phyloP scores from a whole-genome alignment of 2,797 vertebrate species.

The Tragelaphus eurycerus region DNA sequence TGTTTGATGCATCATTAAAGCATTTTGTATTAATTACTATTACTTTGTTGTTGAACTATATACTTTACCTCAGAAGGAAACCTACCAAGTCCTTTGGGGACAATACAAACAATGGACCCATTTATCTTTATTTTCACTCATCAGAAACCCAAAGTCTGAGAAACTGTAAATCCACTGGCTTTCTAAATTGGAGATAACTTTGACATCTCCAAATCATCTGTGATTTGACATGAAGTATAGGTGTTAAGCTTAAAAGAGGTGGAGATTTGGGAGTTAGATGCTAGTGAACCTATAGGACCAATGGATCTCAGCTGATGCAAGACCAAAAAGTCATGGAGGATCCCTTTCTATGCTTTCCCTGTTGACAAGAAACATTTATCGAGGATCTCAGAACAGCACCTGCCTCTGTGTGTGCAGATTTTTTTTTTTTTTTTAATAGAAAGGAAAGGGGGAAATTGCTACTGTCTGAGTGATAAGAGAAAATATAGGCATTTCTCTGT shows the following conservation, averaged over 20 bases:
- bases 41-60: background rate
- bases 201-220: background rate
- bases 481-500: background rate
- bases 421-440: background rate
- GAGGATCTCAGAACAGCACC: background rate
- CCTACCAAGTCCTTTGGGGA: background rate
- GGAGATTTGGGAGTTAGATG: background rate
- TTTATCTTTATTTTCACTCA: slow-evolving; percentile 29
- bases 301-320: background rate
- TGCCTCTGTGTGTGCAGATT: background rate
- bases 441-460: background rate
- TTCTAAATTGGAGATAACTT: slow-evolving; percentile 26
- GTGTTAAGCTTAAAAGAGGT: slow-evolving; percentile 15
- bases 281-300: background rate
- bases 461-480: background rate
- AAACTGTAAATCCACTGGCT: background rate
- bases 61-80: slow-evolving; percentile 12
- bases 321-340: background rate
- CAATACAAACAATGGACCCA: background rate
- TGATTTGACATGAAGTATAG: background rate
- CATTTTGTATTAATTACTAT: background rate
- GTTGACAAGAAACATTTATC: slow-evolving; percentile 2
- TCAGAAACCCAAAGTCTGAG: background rate
- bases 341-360: background rate
- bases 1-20: slow-evolving; percentile 31